Base-by-base conservation (phyloP, 2,888 invertebrate genomes). In the Sipha maydis region DNA sequence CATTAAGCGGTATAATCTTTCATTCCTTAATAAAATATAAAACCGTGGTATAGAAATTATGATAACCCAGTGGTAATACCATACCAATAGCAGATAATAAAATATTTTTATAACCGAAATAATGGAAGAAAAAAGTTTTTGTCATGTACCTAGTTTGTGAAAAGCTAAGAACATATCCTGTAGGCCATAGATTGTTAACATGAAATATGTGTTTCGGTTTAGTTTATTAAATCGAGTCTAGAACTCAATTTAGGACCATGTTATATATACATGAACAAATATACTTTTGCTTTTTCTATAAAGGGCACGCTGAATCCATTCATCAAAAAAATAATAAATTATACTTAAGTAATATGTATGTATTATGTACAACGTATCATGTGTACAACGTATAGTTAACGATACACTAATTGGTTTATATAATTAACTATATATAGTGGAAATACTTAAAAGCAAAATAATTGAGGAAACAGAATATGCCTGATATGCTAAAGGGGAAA, bases 161-260 rank as follows among this genome's bases (percentile, higher is more conserved):
- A 48, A 1, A 48, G 14, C 48, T 48, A 3, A 73, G 73, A 56
- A 75, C 34, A 38, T 73, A 54, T 73, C 56, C 56, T 80, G 67
- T 17, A 61, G 25, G 2, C 19, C 80, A 28, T 56, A 41, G 73
- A 38, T 38, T 38, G n/a, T 75, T 71, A 75, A 83, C 56, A 83
- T 75, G 61, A 83, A 61, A 61, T 61, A 83, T 75, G 83, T 38
- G 73, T 83, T 83, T 75, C 83, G 83, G 76, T 61, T 61, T 67
- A 21, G 84, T 61, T 19, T 84, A 76, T 76, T 61, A 34, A 41
- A 38, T 28, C 31, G 17, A 31, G 28, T 28, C 1, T 34, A 61
- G 25, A 56, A 79, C 14, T 67, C 31, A n/a, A 83, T 54, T 75
- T 25, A 19, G 2, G 14, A 83, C 71, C 71, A 71, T 31, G 69